Evolutionary conservation across 2,113 vertebrate species (phyloP), one percentile per base, ranked within the genome.

Genomic region (Lepus europaeus): DNA sequence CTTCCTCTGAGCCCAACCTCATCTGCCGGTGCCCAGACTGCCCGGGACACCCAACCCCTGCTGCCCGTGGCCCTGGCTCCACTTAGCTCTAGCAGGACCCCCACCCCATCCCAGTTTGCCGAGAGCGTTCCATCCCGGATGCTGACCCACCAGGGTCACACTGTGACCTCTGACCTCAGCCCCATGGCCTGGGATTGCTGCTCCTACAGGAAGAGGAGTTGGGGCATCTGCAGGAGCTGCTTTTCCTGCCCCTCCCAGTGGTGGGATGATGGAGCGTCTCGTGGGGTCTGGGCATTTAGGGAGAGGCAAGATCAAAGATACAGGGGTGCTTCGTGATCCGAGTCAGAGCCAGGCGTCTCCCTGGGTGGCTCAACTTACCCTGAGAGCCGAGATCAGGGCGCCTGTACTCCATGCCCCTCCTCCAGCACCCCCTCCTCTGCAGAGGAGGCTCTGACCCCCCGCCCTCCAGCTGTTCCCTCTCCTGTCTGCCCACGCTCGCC

Each of bases 291-390:
- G 39, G 31, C 53, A 14, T 33, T 29, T 29, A 19, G n/a, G 22
- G 72, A 83, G 45, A 87, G 19, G 31, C 10, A 69, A 1, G 5
- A 31, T 25, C 72, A 27, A 11, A 39, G 16, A 33, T 16, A 12
- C 1, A 0, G 63, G 20, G 84, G 63, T 22, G 12, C 31, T 10
- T 93, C n/a, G 1, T 9, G 9, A 23, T 70, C 76, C 27, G 0
- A 27, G 61, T 79, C 78, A 77, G 56, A 69, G 84, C 31, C 39
- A 36, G 63, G 19, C 68, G 4, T 22, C 61, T 27, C 63, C 83
- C 80, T 70, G 16, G 4, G 29, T 89, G 78, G 49, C 93, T 87
- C 79, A 56, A 76, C 45, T 93, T 70, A 63, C 91, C 81, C 82
- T 2, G 20, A 29, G 73, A 9, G n/a, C 29, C 31, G 0, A 53